Percentiles rank a stretch among this genome's conserved stretches.
phyloP scores from a whole-genome alignment of 2,797 vertebrate genomes.

The Cynopterus sphinx region DNA sequence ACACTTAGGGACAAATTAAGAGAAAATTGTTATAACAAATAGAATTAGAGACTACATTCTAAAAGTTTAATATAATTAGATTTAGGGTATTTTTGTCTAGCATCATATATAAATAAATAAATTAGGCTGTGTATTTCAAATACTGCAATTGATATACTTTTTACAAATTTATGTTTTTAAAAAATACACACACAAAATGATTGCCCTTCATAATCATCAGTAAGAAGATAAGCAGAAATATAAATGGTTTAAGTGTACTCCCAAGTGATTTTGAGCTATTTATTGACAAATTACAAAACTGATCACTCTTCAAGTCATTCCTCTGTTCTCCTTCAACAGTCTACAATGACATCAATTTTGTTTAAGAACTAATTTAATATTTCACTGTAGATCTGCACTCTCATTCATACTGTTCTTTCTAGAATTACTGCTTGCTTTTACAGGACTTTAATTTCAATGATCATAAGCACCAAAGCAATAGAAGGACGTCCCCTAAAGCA shows the following conservation, averaged over 20 bases:
- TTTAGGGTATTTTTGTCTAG: background rate
- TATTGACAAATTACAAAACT: background rate
- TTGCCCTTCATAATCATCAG: background rate
- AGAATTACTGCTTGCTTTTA: background rate
- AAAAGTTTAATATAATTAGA: background rate
- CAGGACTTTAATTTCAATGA: background rate
- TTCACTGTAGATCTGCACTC: background rate
- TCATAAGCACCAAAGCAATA: background rate
- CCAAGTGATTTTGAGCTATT: background rate
- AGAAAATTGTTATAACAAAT: background rate
- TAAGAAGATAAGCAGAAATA: background rate
- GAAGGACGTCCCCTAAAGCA: background rate
- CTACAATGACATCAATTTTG: background rate
- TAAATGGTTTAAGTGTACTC: background rate
- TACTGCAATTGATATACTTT: background rate
- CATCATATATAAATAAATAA: background rate
- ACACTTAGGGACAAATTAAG: background rate
- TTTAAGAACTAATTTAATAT: background rate
- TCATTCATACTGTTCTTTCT: background rate
- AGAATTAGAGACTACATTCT: background rate
- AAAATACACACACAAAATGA: background rate
- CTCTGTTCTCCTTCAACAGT: background rate
- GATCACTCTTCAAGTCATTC: background rate
- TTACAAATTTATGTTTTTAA: background rate
- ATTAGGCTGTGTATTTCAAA: background rate